phyloP scores from a whole-genome alignment of 2,113 vertebrate genomes.

The Felis chaus region DNA sequence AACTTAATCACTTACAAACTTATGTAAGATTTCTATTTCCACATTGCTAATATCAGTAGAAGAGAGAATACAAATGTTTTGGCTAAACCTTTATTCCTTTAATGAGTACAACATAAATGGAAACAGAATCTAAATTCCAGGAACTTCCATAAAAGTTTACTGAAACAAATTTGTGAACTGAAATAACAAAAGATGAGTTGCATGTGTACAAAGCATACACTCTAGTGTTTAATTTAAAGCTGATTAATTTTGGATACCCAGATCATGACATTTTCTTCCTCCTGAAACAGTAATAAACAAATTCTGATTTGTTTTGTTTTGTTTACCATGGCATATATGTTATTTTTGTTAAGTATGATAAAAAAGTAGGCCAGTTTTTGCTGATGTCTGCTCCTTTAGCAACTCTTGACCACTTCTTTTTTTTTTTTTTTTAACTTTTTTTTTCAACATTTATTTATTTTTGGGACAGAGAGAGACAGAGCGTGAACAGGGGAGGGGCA shows the following conservation, averaged over 20 bases:
- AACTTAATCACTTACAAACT: not conserved
- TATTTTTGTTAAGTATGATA: not conserved
- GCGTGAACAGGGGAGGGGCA: too few species aligned
- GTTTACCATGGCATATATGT: not conserved
- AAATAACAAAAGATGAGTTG: not conserved
- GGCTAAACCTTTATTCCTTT: not conserved
- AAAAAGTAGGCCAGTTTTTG: not conserved
- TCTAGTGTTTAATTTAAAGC: not conserved
- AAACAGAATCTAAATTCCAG: not conserved
- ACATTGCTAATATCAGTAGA: not conserved
- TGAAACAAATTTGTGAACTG: not conserved
- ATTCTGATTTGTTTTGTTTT: not conserved
- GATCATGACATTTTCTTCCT: not conserved
- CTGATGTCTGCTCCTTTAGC: not conserved
- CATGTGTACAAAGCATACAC: not conserved
- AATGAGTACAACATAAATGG: not conserved
- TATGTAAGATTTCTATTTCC: not conserved
- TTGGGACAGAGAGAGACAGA: too few species aligned
- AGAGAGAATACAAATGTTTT: not conserved
- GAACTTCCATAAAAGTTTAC: not conserved
- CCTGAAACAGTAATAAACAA: not conserved
- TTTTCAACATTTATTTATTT: too few species aligned
- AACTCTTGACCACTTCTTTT: not conserved
- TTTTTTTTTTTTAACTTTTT: too few species aligned
- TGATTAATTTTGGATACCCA: not conserved